Conservation (phyloP, 2,888 invertebrate species). For the Oegoconia quadripuncta region DNA sequence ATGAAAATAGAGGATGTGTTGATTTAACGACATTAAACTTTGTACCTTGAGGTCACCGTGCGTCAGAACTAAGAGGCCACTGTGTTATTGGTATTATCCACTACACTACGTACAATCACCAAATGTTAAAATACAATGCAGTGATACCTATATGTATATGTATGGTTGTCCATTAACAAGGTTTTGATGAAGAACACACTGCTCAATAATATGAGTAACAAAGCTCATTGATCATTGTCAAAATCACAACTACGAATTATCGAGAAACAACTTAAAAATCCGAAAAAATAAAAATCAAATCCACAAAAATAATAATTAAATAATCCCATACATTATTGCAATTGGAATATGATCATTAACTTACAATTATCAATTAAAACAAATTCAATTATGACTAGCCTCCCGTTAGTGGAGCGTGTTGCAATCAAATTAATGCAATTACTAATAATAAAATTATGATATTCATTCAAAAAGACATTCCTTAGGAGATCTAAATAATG, state of each 20-base stretch:
- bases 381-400: slow-evolving; percentile 55
- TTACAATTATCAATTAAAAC: slow-evolving; percentile 29
- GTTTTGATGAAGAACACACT: too few species aligned
- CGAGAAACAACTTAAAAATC: slow-evolving; percentile 11
- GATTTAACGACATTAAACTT: slow-evolving; percentile 52
- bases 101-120: too few species aligned
- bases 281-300: slow-evolving; percentile 22
- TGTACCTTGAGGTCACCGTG: slow-evolving; percentile 57
- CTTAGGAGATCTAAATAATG: slow-evolving; percentile 57
- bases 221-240: not conserved
- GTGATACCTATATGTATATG: too few species aligned
- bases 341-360: slow-evolving; percentile 40
- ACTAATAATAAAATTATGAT: slow-evolving; percentile 39
- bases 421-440: slow-evolving; percentile 37
- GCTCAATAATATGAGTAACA: too few species aligned
- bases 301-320: slow-evolving; percentile 21
- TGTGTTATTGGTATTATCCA: too few species aligned
- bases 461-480: slow-evolving; percentile 34
- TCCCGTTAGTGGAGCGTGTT: slow-evolving; percentile 42
- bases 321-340: slow-evolving; percentile 32
- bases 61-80: slow-evolving; percentile 52
- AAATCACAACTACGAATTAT: not conserved
- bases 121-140: too few species aligned
- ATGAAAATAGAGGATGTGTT: slow-evolving; percentile 66
- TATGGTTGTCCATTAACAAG: too few species aligned